phyloP scores from a whole-genome alignment of 2,797 vertebrate genomes.

The Malurus leucopterus region DNA sequence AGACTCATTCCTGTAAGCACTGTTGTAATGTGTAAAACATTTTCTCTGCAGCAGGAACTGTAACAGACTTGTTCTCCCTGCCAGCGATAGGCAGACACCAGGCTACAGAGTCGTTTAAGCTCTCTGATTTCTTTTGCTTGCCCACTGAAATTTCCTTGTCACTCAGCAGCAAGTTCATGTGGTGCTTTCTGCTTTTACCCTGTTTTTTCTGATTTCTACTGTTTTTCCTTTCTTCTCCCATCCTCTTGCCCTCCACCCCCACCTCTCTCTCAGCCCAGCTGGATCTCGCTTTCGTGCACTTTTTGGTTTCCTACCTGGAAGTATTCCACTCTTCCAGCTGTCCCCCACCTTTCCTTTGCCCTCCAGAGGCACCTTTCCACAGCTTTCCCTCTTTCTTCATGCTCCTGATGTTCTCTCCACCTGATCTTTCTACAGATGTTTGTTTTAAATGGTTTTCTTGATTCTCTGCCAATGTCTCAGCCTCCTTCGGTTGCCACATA shows the following conservation, averaged over 20 bases:
- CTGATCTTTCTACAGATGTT: conserved; percentile 17
- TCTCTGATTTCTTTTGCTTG: neutral
- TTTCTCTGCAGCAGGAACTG: neutral
- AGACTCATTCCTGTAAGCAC: neutral
- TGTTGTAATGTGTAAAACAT: neutral
- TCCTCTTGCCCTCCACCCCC: neutral
- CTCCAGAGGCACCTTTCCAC: conserved; percentile 47
- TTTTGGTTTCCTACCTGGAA: conserved; percentile 43
- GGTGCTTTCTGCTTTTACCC: neutral
- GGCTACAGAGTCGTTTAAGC: neutral
- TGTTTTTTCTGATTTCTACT: neutral
- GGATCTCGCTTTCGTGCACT: neutral
- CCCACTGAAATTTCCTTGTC: neutral
- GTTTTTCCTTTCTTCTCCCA: neutral
- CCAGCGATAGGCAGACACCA: neutral
- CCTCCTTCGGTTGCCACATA: conserved; percentile 48
- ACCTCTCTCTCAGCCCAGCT: neutral
- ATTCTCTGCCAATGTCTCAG: conserved; percentile 21
- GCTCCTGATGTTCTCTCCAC: conserved; percentile 25
- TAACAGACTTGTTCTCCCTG: neutral
- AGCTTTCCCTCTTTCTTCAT: conserved; percentile 44
- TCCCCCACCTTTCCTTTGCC: conserved; percentile 50
- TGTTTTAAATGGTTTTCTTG: conserved; percentile 51
- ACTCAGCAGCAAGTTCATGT: neutral
- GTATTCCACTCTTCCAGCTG: conserved; percentile 54